phyloP scores from a whole-genome alignment of 2,797 vertebrate genomes.

The Gymnoscopelus braueri region DNA sequence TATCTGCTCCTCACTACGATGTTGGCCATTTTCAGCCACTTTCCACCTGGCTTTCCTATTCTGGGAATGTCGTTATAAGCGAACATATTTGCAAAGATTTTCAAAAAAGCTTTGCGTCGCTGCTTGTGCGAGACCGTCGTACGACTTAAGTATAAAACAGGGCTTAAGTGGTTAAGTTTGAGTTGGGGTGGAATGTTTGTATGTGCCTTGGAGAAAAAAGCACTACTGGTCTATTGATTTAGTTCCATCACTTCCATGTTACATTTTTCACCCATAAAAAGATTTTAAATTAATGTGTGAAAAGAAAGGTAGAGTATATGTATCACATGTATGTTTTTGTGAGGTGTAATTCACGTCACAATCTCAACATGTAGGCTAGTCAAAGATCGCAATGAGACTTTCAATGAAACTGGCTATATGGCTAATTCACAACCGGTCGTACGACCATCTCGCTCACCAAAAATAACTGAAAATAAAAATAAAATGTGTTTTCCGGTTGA shows the following conservation, averaged over 20 bases:
- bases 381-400: background rate
- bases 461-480: background rate
- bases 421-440: background rate
- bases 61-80: too few relatives aligned
- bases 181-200: constrained; percentile 28
- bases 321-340: background rate
- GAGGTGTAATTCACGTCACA: background rate
- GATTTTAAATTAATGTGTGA: too few relatives aligned
- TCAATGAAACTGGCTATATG: background rate
- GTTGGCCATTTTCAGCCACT: too few relatives aligned
- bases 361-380: background rate
- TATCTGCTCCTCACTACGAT: too few relatives aligned
- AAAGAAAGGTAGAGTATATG: background rate
- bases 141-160: too few relatives aligned
- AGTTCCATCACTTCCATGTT: too few relatives aligned
- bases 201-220: constrained; percentile 20
- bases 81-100: too few relatives aligned
- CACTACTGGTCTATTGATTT: background rate
- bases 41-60: too few relatives aligned
- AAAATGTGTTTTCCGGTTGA: background rate
- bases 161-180: constrained; percentile 1
- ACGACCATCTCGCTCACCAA: background rate
- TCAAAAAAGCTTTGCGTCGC: too few relatives aligned
- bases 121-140: too few relatives aligned
- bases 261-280: too few relatives aligned